Percentiles rank a stretch among this genome's conserved stretches.
Evolutionary conservation across 1,140 invertebrate species (phyloP).

Genomic region (Dolichoris vasculosae): DNA sequence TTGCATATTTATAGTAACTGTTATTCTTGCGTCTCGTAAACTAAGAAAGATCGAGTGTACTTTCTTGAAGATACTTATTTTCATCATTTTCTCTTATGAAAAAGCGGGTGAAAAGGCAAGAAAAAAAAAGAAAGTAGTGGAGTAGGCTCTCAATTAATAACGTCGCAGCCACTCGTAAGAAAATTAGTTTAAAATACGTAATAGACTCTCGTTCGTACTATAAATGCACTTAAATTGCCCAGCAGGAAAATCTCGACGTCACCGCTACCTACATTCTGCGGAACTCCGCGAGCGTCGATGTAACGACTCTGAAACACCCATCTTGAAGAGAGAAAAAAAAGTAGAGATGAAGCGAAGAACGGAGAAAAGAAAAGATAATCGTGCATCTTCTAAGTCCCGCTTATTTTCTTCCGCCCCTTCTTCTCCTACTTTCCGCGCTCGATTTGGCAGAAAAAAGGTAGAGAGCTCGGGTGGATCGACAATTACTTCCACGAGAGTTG

Average conservation of each 20-base stretch:
- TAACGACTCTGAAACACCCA: conserved; percentile 37
- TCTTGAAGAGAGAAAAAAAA: neutral
- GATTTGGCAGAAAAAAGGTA: conserved; percentile 42
- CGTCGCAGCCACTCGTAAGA: neutral
- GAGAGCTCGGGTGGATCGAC: conserved; percentile 14
- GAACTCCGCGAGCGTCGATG: neutral
- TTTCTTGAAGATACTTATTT: neutral
- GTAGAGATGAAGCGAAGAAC: neutral
- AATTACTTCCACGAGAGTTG: conserved; percentile 48
- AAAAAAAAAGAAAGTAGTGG: neutral
- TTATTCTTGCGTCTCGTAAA: neutral
- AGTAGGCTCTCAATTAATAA: conserved; percentile 51
- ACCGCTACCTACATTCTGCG: neutral
- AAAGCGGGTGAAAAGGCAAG: neutral
- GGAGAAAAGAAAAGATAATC: conserved; percentile 37
- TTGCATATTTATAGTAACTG: neutral
- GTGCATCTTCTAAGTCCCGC: conserved; percentile 30
- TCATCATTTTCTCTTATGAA: neutral
- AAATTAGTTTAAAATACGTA: conserved; percentile 44
- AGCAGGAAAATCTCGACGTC: conserved; percentile 4
- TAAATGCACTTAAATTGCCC: conserved; percentile 46
- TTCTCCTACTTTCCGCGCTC: conserved; percentile 8
- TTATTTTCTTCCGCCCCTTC: conserved; percentile 1
- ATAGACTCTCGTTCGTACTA: conserved; percentile 32
- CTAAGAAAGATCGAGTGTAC: neutral